Base-by-base conservation (phyloP, 2,113 vertebrate genomes). In the Catagonus wagneri region DNA sequence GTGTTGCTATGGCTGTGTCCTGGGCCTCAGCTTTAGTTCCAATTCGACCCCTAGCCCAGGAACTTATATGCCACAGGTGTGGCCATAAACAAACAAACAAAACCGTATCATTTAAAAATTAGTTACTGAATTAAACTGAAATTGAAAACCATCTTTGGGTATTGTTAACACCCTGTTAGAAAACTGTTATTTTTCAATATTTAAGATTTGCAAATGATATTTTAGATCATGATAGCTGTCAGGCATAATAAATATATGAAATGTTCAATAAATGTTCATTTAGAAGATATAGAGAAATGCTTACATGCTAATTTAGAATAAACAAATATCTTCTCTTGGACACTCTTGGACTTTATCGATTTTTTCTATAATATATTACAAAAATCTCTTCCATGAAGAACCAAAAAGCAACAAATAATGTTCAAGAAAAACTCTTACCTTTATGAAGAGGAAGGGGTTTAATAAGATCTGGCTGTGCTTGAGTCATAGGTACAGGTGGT, bases 391-490 rank as follows among this genome's bases (percentile, higher is more conserved):
- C 50, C 85, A 6, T 12, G 7, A 86, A 90, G n/a, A 96, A 50
- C 12, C 80, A 92, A 95, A 96, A 72, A 79, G n/a, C 12, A 95
- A 6, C 68, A 96, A 75, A 79, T 69, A 78, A 63, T 79, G 27
- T 63, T 63, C 56, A 83, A 60, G 54, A 34, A 69, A 74, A 86
- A 69, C 10, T 97, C 98, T 96, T 98, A 99, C 99, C 97, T 98
- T 98, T 98, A 94, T 98, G 97, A 96, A 98, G 92, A 94, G 98
- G 97, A 86, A 98, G 92, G 61, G 98, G 98, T 96, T 98, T 99
- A 91, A 97, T 89, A 89, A 98, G 97, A 93, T 98, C 98, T 93
- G 98, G 93, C 90, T 98, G 98, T 90, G 97, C 96, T 97, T 98
- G 98, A 27, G 94, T 61, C 50, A 90, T 32, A 34, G 98, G 98